phyloP scores from a whole-genome alignment of 2,888 invertebrate species.

The Cordilura impudica region DNA sequence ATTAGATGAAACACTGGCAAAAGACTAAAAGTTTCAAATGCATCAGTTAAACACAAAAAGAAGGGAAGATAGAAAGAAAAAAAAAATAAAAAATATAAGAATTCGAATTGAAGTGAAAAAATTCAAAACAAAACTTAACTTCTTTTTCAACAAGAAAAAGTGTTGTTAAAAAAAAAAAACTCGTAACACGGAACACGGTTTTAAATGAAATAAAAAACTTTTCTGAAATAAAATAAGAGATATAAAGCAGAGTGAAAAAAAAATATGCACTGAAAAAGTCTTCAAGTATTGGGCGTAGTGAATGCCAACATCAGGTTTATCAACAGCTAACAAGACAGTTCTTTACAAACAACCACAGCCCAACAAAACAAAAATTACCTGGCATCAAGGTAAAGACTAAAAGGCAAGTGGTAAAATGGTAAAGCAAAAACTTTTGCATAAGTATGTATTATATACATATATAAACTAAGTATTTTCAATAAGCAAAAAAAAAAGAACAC shows the following conservation, averaged over 20 bases:
- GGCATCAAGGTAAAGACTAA: background rate
- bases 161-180: background rate
- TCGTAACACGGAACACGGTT: slow-evolving; percentile 13
- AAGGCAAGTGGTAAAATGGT: background rate
- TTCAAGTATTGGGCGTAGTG: slow-evolving; percentile 58
- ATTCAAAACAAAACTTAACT: slow-evolving; percentile 19
- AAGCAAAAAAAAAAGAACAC: background rate
- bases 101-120: background rate
- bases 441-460: too few relatives aligned
- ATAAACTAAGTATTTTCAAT: too few relatives aligned
- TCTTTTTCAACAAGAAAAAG: slow-evolving; percentile 6
- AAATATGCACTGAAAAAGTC: background rate
- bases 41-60: slow-evolving; percentile 39
- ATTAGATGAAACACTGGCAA: slow-evolving; percentile 52
- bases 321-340: slow-evolving; percentile 48
- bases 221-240: slow-evolving; percentile 5
- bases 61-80: background rate
- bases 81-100: background rate
- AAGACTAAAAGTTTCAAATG: slow-evolving; percentile 60
- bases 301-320: slow-evolving; percentile 60
- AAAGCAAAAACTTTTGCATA: too few relatives aligned
- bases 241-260: background rate
- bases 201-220: slow-evolving; percentile 29
- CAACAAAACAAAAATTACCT: background rate
- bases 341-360: slow-evolving; percentile 19